These are phyloP conservation scores for Trichogramma pretiosum DNA, from an alignment of 1,140 invertebrate genomes.

Conservation along the genomic window DNA sequence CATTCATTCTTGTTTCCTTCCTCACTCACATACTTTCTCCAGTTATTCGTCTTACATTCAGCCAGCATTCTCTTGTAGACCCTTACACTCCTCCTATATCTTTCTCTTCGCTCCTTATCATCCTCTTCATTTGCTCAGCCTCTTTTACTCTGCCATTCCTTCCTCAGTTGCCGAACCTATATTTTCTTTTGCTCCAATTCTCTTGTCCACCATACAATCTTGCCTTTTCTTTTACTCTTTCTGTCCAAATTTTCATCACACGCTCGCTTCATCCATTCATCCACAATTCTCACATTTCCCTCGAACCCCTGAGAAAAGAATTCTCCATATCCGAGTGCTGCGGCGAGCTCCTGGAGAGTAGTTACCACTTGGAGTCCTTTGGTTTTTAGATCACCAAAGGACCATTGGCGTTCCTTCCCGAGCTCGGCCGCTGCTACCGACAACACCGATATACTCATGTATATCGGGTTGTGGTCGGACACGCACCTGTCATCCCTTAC, in stretches of 20 bases:
- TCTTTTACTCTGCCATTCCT: not conserved
- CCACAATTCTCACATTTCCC: not conserved
- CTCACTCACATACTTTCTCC: constrained; percentile 3
- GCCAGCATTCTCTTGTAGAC: not conserved
- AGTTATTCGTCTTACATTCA: not conserved
- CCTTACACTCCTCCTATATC: not conserved
- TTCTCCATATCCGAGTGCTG: not conserved
- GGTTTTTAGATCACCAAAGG: not conserved
- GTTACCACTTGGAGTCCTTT: not conserved
- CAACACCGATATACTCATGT: not conserved
- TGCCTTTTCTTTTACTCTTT: not conserved
- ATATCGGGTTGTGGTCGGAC: too few relatives aligned
- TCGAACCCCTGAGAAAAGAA: not conserved
- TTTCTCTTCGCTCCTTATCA: not conserved
- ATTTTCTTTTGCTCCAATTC: not conserved
- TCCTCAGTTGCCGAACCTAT: not conserved
- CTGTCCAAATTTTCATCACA: constrained; percentile 1
- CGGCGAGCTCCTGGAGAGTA: not conserved
- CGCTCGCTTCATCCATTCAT: constrained; percentile 3
- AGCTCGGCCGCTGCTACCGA: not conserved
- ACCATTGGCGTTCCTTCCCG: too few relatives aligned
- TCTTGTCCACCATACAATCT: not conserved
- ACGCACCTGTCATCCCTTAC: not conserved
- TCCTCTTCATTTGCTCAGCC: not conserved
- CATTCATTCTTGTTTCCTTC: too few relatives aligned